phyloP scores from a whole-genome alignment of 2,113 vertebrate genomes.

The Sigmodon hispidus region DNA sequence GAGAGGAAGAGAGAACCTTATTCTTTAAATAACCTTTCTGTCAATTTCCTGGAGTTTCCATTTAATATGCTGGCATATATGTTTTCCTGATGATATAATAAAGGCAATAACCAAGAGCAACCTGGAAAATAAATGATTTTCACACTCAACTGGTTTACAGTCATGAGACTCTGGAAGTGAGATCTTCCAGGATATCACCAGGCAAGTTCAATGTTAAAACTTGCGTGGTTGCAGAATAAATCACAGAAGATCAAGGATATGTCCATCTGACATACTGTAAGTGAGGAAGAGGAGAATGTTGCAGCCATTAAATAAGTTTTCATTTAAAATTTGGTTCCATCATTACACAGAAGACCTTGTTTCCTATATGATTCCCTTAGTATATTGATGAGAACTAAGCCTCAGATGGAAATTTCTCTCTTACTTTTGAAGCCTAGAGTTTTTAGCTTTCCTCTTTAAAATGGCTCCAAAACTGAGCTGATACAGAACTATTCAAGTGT shows the following conservation, averaged over 20 bases:
- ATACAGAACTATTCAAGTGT: background rate
- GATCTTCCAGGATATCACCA: background rate
- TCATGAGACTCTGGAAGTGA: background rate
- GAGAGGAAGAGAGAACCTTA: background rate
- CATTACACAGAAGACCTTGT: background rate
- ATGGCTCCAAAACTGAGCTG: background rate
- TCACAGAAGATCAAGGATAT: background rate
- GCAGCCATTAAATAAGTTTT: background rate
- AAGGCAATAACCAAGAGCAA: background rate
- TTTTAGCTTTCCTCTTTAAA: conserved; percentile 8
- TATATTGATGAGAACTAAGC: background rate
- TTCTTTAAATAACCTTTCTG: background rate
- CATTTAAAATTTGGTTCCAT: background rate
- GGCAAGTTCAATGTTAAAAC: background rate
- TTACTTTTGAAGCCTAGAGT: background rate
- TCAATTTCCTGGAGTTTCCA: background rate
- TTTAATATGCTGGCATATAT: background rate
- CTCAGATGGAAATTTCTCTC: background rate
- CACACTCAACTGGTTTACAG: background rate
- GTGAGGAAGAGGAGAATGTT: background rate
- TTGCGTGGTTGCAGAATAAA: background rate
- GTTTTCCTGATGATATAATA: background rate
- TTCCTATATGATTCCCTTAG: background rate
- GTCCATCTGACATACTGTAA: background rate
- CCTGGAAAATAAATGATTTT: background rate